Conservation (phyloP, 53 echinoderm and acorn worm genomes). For the Holothuria scabra region DNA sequence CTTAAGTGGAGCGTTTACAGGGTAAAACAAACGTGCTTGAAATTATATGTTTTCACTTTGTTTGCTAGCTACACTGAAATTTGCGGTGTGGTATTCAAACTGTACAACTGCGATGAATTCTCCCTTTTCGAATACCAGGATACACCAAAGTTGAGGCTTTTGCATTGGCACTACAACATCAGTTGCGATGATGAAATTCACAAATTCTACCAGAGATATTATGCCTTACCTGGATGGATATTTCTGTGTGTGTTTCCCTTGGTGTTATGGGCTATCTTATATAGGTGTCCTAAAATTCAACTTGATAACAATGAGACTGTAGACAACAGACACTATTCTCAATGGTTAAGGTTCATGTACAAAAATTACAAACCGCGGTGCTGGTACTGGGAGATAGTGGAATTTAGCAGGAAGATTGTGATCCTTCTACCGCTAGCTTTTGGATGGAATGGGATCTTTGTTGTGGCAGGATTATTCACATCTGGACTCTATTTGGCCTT, state of each 20-base stretch:
- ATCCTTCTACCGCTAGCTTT: background rate
- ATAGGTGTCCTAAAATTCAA: background rate
- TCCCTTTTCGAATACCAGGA: no score
- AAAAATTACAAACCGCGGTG: background rate
- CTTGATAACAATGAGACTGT: no score
- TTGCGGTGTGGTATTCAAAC: no score
- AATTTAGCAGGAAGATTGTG: background rate
- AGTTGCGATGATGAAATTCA: no score
- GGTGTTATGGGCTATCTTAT: slow-evolving; percentile 34
- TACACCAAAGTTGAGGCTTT: no score
- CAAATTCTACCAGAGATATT: background rate
- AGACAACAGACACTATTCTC: no score
- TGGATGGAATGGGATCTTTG: background rate
- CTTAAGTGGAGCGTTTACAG: no score
- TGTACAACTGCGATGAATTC: no score
- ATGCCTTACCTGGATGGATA: background rate
- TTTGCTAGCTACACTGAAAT: no score
- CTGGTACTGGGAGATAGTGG: slow-evolving; percentile 9
- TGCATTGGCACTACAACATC: no score
- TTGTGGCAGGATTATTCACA: background rate
- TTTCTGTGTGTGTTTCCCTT: slow-evolving; percentile 40
- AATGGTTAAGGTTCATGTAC: background rate
- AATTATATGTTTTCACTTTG: no score
- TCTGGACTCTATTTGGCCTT: background rate
- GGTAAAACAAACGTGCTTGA: no score